Evolutionary conservation across 2,113 vertebrate genomes (phyloP).

Genomic region (Anguilla rostrata): DNA sequence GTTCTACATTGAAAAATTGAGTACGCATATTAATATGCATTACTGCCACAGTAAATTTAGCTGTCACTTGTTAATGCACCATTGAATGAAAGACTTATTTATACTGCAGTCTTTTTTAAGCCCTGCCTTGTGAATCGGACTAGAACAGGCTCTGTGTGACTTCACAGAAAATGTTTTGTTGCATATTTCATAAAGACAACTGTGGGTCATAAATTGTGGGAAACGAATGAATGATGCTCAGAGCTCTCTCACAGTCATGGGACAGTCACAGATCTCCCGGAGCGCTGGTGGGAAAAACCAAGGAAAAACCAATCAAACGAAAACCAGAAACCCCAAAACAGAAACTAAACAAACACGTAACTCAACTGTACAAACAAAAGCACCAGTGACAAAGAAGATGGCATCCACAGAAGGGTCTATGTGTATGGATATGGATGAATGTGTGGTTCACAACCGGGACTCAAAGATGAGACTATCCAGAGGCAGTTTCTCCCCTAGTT

Average conservation of each 20-base stretch:
- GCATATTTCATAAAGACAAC: constrained; percentile 44
- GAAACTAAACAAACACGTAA: background rate
- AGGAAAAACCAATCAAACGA: background rate
- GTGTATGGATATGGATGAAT: background rate
- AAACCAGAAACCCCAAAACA: background rate
- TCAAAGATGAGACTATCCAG: background rate
- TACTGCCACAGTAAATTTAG: constrained; percentile 37
- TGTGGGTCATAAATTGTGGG: constrained; percentile 29
- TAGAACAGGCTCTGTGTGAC: constrained; percentile 40
- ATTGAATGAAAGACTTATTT: constrained; percentile 37
- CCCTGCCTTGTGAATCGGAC: constrained; percentile 19
- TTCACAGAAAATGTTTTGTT: constrained; percentile 18
- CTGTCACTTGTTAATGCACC: background rate
- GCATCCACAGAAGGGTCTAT: background rate
- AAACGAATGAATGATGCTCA: constrained; percentile 30
- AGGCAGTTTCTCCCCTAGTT: background rate
- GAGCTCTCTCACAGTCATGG: background rate
- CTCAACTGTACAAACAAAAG: background rate
- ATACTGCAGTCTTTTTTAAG: constrained; percentile 24
- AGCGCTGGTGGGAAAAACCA: background rate
- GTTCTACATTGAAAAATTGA: constrained; percentile 33
- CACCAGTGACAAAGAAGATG: background rate
- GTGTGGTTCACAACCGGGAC: background rate
- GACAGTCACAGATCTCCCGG: background rate
- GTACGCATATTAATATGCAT: constrained; percentile 37